Conservation (phyloP, 2,888 invertebrate genomes). For the Automeris io region DNA sequence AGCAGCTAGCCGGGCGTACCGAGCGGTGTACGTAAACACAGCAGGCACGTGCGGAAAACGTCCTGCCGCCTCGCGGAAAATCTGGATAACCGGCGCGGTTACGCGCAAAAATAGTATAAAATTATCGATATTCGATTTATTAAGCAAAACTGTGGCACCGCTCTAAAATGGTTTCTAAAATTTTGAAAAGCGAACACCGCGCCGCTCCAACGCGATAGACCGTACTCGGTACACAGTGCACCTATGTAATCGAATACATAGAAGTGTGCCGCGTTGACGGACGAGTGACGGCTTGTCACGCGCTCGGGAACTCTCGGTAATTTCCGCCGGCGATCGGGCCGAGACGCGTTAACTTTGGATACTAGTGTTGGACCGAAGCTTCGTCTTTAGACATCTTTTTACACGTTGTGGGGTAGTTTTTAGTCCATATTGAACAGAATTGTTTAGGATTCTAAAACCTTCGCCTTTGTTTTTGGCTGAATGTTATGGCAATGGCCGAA, state of each 20-base stretch:
- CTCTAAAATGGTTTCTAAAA: conserved; percentile 32
- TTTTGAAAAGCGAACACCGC: conserved; percentile 44
- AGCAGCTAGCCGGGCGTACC: conserved; percentile 20
- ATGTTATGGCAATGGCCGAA: no score
- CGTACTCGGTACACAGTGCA: conserved; percentile 50
- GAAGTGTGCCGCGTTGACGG: conserved; percentile 62
- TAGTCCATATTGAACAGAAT: no score
- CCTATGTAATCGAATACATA: conserved; percentile 63
- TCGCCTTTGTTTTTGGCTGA: no score
- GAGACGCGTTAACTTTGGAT: conserved; percentile 7
- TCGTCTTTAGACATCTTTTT: no score
- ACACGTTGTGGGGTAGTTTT: no score
- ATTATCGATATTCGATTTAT: neutral
- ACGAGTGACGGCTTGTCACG: conserved; percentile 69
- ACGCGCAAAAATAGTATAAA: conserved; percentile 24
- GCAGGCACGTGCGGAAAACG: conserved; percentile 57
- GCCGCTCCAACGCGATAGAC: conserved; percentile 54
- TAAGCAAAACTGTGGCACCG: neutral
- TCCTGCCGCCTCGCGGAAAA: conserved; percentile 33
- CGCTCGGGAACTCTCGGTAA: conserved; percentile 49
- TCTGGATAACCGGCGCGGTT: conserved; percentile 35
- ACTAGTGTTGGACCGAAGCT: no score
- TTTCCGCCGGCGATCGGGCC: conserved; percentile 34
- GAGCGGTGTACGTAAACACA: conserved; percentile 49
- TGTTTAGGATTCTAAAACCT: no score